A percentile compares a stretch with the other conserved stretches of the same genome.
These are phyloP conservation scores for Pinctada fucata DNA, from an alignment of 2,888 invertebrate genomes.

Conservation along the genomic window DNA sequence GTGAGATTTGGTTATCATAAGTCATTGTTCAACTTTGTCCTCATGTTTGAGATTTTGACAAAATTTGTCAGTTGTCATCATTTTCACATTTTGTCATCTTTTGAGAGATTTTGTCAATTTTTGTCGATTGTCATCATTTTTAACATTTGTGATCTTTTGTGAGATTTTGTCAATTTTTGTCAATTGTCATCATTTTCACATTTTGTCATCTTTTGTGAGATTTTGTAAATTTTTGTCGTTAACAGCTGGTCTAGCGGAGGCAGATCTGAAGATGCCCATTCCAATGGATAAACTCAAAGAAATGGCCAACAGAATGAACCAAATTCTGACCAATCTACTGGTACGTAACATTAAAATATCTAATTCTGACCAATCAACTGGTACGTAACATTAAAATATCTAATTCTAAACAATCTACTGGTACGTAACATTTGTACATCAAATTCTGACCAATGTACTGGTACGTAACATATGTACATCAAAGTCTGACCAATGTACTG, in stretches of 20 bases:
- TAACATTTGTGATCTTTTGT: no score
- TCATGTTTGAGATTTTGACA: no score
- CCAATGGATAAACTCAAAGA: constrained; percentile 66
- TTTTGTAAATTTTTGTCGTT: background rate
- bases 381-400: constrained; percentile 54
- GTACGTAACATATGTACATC: constrained; percentile 50
- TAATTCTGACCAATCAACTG: constrained; percentile 65
- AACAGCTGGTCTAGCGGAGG: constrained; percentile 55
- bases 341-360: constrained; percentile 53
- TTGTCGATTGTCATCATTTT: no score
- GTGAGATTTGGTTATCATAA: no score
- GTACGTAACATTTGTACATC: constrained; percentile 53
- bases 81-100: no score
- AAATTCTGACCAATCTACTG: constrained; percentile 65
- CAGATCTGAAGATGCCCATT: constrained; percentile 60
- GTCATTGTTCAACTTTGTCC: no score
- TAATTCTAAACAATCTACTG: constrained; percentile 65
- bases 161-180: no score
- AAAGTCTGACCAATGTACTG: no score
- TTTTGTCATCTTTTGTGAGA: no score
- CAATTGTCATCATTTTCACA: no score
- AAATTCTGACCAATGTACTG: constrained; percentile 65
- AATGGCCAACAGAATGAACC: constrained; percentile 69
- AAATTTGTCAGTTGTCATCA: no score
- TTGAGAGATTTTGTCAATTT: no score